Evolutionary conservation across 2,113 vertebrate genomes (phyloP), one percentile per base, ranked within the genome.

Genomic region (Aplodontia rufa): DNA sequence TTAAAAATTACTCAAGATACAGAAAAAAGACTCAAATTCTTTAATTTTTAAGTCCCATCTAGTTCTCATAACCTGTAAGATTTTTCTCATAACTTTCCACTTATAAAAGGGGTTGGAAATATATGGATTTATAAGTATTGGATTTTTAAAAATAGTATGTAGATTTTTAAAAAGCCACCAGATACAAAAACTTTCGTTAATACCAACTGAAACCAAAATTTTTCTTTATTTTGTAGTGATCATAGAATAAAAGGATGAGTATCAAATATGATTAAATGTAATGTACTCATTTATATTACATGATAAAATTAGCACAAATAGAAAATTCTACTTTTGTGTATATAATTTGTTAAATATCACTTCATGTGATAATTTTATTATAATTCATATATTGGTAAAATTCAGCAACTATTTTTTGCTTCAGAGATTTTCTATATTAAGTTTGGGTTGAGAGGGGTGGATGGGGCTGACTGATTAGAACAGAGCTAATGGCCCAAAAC

Each of bases 381-480:
- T 80, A 80, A 92, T 91, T 96, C 89, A 72, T 92, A 74, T 94
- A 80, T 78, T 90, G 82, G 84, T 95, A 81, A 96, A 94, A 94
- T 83, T 94, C 30, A 92, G 81, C n/a, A 84, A 64, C 49, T 82
- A 69, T 96, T 96, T 95, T 90, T 96, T 66, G 92, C 89, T 87
- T 94, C 1, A 64, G 64, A 94, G 72, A 79, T 92, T 96, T 95
- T 95, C 69, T 89, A 64, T 74, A 87, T 88, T 93, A 69, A 86
- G 49, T 94, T 94, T 91, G 45, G 40, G 45, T 22, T 69, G 22
- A 75, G 60, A 64, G 30, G 81, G 55, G 4, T 53, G 6, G 12
- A 40, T 72, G 17, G 69, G 83, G 58, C n/a, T 76, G 17, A 79
- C 17, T 90, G 78, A 76, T 26, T 72, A 95, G 95, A 75, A 87